A percentile compares a stretch with the other conserved stretches of the same genome.
Conservation (phyloP, 2,888 invertebrate genomes). For the Mythimna lalbum region DNA sequence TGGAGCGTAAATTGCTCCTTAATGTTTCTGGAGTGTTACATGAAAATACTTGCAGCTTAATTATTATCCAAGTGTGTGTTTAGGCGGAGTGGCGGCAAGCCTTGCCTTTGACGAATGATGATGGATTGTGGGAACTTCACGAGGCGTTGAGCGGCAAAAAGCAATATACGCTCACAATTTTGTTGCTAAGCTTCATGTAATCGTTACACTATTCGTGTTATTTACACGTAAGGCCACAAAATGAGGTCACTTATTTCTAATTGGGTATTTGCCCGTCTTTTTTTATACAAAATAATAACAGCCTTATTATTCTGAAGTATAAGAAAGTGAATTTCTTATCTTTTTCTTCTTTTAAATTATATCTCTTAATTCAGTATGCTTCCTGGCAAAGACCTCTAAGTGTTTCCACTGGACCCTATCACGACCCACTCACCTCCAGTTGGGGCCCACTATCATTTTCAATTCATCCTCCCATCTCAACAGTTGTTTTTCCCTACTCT, state of each 20-base stretch:
- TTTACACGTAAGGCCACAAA: slow-evolving; percentile 4
- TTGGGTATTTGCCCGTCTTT: too few species aligned
- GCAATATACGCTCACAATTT: slow-evolving; percentile 50
- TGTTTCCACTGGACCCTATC: too few species aligned
- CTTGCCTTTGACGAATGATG: slow-evolving; percentile 74
- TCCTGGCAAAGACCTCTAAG: too few species aligned
- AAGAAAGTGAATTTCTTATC: too few species aligned
- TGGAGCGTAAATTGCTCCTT: slow-evolving; percentile 44
- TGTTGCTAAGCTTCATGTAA: slow-evolving; percentile 41
- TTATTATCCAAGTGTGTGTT: slow-evolving; percentile 66
- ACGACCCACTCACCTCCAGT: too few species aligned
- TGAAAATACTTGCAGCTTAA: slow-evolving; percentile 62
- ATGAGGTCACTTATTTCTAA: slow-evolving; percentile 6
- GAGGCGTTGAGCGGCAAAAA: slow-evolving; percentile 59
- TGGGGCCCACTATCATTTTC: too few species aligned
- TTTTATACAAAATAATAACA: too few species aligned
- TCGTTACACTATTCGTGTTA: slow-evolving; percentile 26
- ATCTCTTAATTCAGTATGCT: too few species aligned
- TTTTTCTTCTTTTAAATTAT: too few species aligned
- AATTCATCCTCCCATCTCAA: too few species aligned
- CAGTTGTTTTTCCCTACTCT: too few species aligned
- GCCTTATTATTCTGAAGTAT: too few species aligned
- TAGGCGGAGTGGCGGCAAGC: slow-evolving; percentile 63
- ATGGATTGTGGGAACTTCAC: slow-evolving; percentile 70
- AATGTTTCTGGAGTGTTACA: slow-evolving; percentile 45